Percentiles rank a stretch among this genome's conserved stretches.
These are phyloP conservation scores for Glyphotaelius pellucidus DNA, from an alignment of 2,888 invertebrate species.

Conservation along the genomic window DNA sequence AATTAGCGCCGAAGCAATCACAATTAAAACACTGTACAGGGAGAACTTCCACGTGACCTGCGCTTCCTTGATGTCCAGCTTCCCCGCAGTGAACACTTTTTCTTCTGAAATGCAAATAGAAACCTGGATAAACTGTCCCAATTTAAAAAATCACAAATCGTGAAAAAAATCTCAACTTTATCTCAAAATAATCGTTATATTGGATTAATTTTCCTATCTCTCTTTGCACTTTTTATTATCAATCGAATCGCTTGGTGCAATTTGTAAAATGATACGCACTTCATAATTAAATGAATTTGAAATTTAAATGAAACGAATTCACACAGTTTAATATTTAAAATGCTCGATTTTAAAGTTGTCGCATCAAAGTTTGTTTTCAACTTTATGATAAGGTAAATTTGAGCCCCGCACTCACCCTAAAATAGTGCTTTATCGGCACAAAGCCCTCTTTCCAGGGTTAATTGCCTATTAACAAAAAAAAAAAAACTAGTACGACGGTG, in stretches of 20 bases:
- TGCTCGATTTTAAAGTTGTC: background rate
- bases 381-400: background rate
- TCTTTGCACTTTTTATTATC: background rate
- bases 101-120: slow-evolving; percentile 7
- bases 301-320: background rate
- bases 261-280: background rate
- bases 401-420: too few species aligned
- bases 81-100: background rate
- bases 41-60: slow-evolving; percentile 76
- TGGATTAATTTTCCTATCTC: too few species aligned
- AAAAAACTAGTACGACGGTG: background rate
- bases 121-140: background rate
- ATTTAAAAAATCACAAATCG: background rate
- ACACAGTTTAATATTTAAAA: too few species aligned
- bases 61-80: slow-evolving; percentile 66
- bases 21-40: slow-evolving; percentile 83
- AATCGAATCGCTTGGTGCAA: background rate
- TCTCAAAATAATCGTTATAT: too few species aligned
- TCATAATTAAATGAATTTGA: background rate
- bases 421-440: too few species aligned
- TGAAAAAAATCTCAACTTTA: background rate
- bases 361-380: background rate
- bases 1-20: slow-evolving; percentile 85
- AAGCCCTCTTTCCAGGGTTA: too few species aligned
- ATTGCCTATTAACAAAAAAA: too few species aligned